phyloP scores from a whole-genome alignment of 2,888 invertebrate species.

The Cantharis nigra region DNA sequence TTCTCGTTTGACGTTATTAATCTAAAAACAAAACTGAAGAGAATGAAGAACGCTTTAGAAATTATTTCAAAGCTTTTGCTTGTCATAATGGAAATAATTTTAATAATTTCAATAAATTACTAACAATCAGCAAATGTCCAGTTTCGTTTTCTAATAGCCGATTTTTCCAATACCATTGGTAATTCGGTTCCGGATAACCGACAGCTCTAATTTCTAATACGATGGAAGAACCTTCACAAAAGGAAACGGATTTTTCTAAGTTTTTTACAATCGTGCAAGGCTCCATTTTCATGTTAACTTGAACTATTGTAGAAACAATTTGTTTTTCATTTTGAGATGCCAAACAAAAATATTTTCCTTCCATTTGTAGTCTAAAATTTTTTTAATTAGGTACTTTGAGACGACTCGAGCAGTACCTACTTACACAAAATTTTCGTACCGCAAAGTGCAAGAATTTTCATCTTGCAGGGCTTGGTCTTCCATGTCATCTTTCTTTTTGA shows the following conservation, averaged over 20 bases:
- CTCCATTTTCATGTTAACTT: slow-evolving; percentile 30
- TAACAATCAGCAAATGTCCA: slow-evolving; percentile 11
- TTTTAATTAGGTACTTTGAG: neutral
- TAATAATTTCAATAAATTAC: neutral
- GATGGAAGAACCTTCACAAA: slow-evolving; percentile 24
- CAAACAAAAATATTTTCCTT: slow-evolving; percentile 38
- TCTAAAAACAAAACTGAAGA: slow-evolving; percentile 13
- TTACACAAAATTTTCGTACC: slow-evolving; percentile 11
- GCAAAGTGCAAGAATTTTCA: slow-evolving; percentile 9
- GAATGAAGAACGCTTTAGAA: neutral
- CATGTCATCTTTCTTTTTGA: slow-evolving; percentile 18
- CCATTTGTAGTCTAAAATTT: slow-evolving; percentile 23
- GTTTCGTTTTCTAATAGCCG: slow-evolving; percentile 21
- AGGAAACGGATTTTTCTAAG: slow-evolving; percentile 17
- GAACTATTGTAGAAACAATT: slow-evolving; percentile 23
- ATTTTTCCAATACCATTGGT: slow-evolving; percentile 37
- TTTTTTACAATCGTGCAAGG: slow-evolving; percentile 31
- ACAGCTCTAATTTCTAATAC: slow-evolving; percentile 24
- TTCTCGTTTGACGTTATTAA: slow-evolving; percentile 8
- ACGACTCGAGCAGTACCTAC: neutral
- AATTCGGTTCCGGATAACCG: slow-evolving; percentile 33
- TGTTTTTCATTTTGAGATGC: slow-evolving; percentile 30
- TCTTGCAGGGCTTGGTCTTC: slow-evolving; percentile 10
- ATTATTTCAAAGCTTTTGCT: neutral
- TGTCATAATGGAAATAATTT: neutral